These are phyloP conservation scores for Chondrilla cf. caribensis DNA, from an alignment of 37 sponge, comb jelly and placozoan species.

Conservation along the genomic window DNA sequence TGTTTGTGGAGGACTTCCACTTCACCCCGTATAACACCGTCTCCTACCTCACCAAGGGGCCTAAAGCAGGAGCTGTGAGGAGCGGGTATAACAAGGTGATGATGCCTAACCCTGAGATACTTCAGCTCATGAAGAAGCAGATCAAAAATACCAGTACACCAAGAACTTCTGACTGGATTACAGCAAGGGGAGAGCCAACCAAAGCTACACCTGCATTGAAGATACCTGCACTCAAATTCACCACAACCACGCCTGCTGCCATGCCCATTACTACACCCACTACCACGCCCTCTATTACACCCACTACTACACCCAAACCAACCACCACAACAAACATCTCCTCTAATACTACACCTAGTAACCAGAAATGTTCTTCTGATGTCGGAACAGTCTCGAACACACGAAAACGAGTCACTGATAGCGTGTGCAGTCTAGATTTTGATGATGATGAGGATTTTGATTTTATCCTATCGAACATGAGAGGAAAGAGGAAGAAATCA, in stretches of 20 bases:
- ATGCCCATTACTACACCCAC: background rate
- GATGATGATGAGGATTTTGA: slow-evolving; percentile 27
- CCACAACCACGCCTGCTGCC: background rate
- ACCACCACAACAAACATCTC: background rate
- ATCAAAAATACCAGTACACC: background rate
- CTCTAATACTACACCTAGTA: background rate
- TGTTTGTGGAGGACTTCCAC: slow-evolving; percentile 88
- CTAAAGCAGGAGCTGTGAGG: slow-evolving; percentile 43
- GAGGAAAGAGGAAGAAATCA: slow-evolving; percentile 23
- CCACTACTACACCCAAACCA: background rate
- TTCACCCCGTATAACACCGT: slow-evolving; percentile 87
- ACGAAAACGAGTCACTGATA: background rate
- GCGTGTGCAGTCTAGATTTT: background rate
- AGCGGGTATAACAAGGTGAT: slow-evolving; percentile 12
- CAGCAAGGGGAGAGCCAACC: background rate
- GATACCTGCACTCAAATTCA: background rate
- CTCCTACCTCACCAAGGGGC: slow-evolving; percentile 62
- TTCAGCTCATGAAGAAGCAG: background rate
- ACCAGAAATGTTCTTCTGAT: no score
- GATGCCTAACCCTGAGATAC: slow-evolving; percentile 13
- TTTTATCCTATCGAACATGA: background rate
- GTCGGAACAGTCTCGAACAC: background rate
- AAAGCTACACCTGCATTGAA: background rate
- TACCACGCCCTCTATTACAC: background rate
- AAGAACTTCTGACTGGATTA: background rate